phyloP scores from a whole-genome alignment of 2,113 vertebrate genomes.

The Neofelis nebulosa region DNA sequence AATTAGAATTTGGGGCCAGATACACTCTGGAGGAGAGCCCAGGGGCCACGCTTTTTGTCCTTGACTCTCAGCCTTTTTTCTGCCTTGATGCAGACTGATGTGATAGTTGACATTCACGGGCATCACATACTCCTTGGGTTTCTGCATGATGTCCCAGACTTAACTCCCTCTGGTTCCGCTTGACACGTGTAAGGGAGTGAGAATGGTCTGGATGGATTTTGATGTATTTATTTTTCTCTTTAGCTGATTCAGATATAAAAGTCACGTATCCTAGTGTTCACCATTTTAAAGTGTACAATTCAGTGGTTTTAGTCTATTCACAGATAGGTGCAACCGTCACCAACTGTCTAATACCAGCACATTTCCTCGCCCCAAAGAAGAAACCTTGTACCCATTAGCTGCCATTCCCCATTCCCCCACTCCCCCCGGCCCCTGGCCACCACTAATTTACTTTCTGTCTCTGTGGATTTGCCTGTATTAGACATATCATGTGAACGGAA shows the following conservation, averaged over 20 bases:
- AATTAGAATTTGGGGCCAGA: neutral
- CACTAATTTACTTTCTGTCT: neutral
- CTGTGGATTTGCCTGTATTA: neutral
- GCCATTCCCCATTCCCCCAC: neutral
- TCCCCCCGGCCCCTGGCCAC: neutral
- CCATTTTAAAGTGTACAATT: neutral
- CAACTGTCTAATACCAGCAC: neutral
- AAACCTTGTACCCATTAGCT: neutral
- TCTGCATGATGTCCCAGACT: fast-evolving
- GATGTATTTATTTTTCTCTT: neutral
- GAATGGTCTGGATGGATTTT: neutral
- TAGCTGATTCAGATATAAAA: neutral
- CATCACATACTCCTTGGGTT: neutral
- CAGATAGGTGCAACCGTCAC: neutral
- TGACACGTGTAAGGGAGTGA: neutral
- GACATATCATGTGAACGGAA: neutral
- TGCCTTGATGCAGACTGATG: neutral
- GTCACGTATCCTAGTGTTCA: neutral
- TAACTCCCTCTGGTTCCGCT: neutral
- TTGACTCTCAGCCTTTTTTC: neutral
- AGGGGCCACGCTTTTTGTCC: neutral
- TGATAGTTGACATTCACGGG: fast-evolving
- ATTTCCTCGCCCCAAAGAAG: neutral
- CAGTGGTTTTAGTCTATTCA: neutral
- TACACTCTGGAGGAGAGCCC: neutral